These are phyloP conservation scores for Dynastes maya DNA, from an alignment of 2,888 invertebrate genomes.

Conservation along the genomic window DNA sequence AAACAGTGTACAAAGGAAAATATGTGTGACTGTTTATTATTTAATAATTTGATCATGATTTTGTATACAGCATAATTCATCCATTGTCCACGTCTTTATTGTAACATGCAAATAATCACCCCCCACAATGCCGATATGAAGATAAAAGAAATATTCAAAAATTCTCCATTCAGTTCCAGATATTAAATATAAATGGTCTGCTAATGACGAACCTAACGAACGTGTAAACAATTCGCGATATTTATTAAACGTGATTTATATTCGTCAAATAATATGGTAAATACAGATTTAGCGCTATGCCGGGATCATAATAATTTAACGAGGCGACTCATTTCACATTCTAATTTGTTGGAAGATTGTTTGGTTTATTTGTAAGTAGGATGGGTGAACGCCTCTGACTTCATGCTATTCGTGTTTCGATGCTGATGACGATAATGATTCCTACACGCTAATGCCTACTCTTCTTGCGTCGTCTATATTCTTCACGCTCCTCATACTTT, in stretches of 20 bases:
- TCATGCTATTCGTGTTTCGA: constrained; percentile 22
- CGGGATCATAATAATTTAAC: constrained; percentile 46
- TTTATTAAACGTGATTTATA: constrained; percentile 42
- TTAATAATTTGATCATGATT: no score
- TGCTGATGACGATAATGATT: constrained; percentile 27
- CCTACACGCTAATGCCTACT: constrained; percentile 6
- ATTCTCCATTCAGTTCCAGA: neutral
- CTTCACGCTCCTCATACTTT: constrained; percentile 43
- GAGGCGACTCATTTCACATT: constrained; percentile 50
- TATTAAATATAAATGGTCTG: constrained; percentile 32
- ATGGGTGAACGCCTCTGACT: constrained; percentile 36
- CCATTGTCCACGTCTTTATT: neutral
- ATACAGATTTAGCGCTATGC: constrained; percentile 45
- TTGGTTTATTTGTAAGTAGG: constrained; percentile 48
- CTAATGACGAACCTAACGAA: constrained; percentile 11
- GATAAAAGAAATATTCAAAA: neutral
- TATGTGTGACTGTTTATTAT: no score
- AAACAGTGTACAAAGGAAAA: no score
- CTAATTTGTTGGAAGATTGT: constrained; percentile 52
- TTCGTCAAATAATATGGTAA: constrained; percentile 45
- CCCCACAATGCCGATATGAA: neutral
- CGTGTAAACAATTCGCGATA: constrained; percentile 24
- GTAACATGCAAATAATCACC: neutral
- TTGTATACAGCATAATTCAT: neutral
- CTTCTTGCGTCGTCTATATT: constrained; percentile 18